Percentiles rank a stretch among this genome's conserved stretches.
Conservation (phyloP, 2,113 vertebrate genomes). For the Paracanthobrama guichenoti region DNA sequence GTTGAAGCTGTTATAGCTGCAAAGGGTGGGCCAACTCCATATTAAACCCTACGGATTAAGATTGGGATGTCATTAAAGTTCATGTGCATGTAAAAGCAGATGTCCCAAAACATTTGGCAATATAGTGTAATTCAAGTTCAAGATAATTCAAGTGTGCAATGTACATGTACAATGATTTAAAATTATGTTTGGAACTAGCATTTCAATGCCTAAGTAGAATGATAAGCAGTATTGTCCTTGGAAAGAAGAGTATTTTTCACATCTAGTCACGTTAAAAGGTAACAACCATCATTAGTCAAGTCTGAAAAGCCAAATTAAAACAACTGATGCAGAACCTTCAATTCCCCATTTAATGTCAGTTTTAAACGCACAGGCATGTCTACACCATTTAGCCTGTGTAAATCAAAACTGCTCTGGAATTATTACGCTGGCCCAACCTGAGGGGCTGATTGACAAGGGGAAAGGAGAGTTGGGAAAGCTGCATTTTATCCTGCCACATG, state of each 20-base stretch:
- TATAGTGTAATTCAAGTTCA: no score
- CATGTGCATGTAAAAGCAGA: no score
- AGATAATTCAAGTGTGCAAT: neutral
- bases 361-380: conserved; percentile 14
- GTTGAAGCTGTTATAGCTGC: no score
- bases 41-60: no score
- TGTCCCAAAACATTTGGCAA: no score
- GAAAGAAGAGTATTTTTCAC: neutral
- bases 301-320: neutral
- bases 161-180: neutral
- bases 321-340: neutral
- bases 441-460: conserved; percentile 44
- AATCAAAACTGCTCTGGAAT: conserved; percentile 44
- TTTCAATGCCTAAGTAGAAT: neutral
- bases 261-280: neutral
- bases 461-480: conserved; percentile 41
- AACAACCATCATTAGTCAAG: neutral
- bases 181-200: neutral
- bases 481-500: conserved; percentile 58
- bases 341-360: neutral
- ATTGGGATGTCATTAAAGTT: no score
- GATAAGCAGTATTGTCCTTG: neutral
- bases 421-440: conserved; percentile 47
- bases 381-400: conserved; percentile 18
- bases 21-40: no score